A percentile compares a stretch with the other conserved stretches of the same genome.
These are phyloP conservation scores for Oxycera nigricornis DNA, from an alignment of 2,888 invertebrate species.

Conservation along the genomic window DNA sequence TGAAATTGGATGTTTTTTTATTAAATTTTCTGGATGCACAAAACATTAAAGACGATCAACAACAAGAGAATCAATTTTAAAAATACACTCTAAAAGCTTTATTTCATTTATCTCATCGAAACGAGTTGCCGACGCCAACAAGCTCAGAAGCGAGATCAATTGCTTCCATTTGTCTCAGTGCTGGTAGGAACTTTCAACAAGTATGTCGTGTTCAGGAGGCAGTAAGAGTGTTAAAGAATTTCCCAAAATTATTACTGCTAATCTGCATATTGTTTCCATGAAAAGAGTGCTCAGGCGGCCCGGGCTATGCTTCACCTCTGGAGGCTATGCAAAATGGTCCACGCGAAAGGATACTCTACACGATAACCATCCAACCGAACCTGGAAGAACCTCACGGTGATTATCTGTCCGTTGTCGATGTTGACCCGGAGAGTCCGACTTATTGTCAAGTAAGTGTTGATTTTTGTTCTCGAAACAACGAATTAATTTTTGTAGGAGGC, in stretches of 20 bases:
- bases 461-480: background rate
- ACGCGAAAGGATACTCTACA: constrained; percentile 85
- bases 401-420: constrained; percentile 89
- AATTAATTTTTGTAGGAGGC: background rate
- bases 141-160: too few relatives aligned
- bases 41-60: too few relatives aligned
- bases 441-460: constrained; percentile 81
- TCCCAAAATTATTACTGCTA: too few relatives aligned
- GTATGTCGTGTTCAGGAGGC: background rate
- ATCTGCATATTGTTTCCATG: background rate
- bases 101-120: too few relatives aligned
- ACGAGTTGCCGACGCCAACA: too few relatives aligned
- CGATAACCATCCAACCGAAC: constrained; percentile 84
- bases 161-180: too few relatives aligned
- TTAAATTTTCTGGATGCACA: too few relatives aligned
- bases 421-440: constrained; percentile 84
- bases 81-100: too few relatives aligned
- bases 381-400: constrained; percentile 73
- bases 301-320: constrained; percentile 79
- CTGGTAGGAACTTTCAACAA: background rate
- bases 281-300: constrained; percentile 61
- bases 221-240: background rate
- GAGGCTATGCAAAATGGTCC: constrained; percentile 86
- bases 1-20: too few relatives aligned
- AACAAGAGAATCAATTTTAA: too few relatives aligned